phyloP scores from a whole-genome alignment of 2,888 invertebrate genomes.

The Gerris lacustris region DNA sequence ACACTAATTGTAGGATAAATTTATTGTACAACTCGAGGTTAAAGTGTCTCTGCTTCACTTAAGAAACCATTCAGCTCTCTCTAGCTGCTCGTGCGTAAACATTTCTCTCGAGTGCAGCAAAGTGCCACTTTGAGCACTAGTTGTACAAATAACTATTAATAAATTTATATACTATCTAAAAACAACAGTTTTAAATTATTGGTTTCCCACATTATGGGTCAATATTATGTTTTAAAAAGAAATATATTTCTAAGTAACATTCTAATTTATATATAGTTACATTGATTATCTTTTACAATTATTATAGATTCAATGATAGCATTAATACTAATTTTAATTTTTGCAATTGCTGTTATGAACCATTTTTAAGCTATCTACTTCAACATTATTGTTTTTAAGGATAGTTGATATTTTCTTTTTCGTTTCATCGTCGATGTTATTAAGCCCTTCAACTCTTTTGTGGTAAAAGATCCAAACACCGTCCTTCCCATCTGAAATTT shows the following conservation, averaged over 20 bases:
- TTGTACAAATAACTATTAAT: no score
- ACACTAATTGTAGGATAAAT: no score
- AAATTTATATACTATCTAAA: no score
- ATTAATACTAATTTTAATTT: not conserved
- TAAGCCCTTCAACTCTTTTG: not conserved
- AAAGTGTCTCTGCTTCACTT: no score
- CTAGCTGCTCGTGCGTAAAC: no score
- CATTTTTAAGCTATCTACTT: not conserved
- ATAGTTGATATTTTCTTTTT: not conserved
- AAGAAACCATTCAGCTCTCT: no score
- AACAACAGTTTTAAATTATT: no score
- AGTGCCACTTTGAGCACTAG: no score
- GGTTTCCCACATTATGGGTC: not conserved
- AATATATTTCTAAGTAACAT: not conserved
- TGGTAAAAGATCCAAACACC: not conserved
- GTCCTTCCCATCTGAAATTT: not conserved
- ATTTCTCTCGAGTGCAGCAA: no score
- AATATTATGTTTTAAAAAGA: no score
- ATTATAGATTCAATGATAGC: not conserved
- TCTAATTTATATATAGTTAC: not conserved
- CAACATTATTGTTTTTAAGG: not conserved
- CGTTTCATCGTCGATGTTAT: not conserved
- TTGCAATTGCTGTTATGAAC: not conserved
- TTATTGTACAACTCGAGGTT: no score
- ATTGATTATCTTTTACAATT: not conserved